Conservation (phyloP, 2,797 vertebrate genomes). For the Mus spretus region DNA sequence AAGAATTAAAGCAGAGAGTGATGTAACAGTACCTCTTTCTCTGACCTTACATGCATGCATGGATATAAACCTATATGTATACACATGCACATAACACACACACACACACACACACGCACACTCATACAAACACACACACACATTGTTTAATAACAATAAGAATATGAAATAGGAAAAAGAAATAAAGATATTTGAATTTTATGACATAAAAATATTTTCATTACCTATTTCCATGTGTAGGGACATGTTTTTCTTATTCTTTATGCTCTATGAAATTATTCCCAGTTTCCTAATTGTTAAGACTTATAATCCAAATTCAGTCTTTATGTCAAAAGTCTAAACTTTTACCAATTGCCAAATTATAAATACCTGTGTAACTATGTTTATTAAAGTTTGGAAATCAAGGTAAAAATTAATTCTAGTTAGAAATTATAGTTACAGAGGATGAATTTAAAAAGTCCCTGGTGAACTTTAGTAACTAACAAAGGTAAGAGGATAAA, state of each 20-base stretch:
- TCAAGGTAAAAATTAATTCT: constrained; percentile 69
- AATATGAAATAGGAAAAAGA: background rate
- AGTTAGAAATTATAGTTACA: constrained; percentile 70
- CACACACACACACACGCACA: background rate
- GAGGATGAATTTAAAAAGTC: constrained; percentile 74
- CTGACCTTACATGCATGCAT: background rate
- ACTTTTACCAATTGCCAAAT: constrained; percentile 23
- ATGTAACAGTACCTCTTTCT: accelerated
- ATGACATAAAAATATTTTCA: background rate
- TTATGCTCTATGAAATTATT: constrained; percentile 14
- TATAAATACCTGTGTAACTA: background rate
- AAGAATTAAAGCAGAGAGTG: background rate
- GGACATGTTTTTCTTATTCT: background rate
- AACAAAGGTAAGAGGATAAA: constrained; percentile 87
- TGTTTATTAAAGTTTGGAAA: constrained; percentile 72
- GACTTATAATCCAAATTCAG: constrained; percentile 7
- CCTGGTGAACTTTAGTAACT: constrained; percentile 85
- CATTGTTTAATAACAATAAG: background rate
- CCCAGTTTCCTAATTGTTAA: constrained; percentile 27
- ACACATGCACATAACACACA: background rate
- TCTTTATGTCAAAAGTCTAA: constrained; percentile 58
- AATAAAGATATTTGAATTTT: background rate
- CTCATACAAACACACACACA: background rate
- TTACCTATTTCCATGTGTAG: background rate
- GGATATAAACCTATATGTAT: background rate